Base-by-base conservation (phyloP, 2,888 invertebrate genomes). In the Stramonita haemastoma region DNA sequence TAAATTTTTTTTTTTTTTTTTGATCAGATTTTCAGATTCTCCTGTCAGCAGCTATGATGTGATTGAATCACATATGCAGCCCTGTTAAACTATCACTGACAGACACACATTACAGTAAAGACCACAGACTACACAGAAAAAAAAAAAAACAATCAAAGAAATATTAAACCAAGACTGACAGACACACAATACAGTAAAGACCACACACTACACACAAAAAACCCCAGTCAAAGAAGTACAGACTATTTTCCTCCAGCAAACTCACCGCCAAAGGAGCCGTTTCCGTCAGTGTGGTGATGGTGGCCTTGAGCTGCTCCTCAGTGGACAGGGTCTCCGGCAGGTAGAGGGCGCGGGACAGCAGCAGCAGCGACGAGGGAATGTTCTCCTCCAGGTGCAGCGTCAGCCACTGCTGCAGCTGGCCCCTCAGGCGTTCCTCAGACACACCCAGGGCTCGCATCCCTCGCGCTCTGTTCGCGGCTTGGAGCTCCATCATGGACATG, bases 371-470 rank as follows among this genome's bases (percentile, higher is more conserved):
- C 0, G 98, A 98, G 2, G 99, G 99, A 46, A 99, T 99, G 96
- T 98, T 98, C 95, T 99, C 98, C 96, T 98, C 98, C 79, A 99
- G 96, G 92, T 99, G 99, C 92, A 99, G 97, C 95, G 99, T 98
- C 86, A 99, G 97, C 99, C 99, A 99, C 95, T 99, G 98, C 79
- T 97, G 96, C 70, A 99, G 96, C 95, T 99, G 99, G 56, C 97
- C 97, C 77, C 97, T 97, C 89, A 99, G 97, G 84, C 98, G 97
- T 89, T 98, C 97, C 94, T 98, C 98, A 0, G 99, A 97, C 91
- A 99, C 97, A 91, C 99, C 99, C 94, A 99, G 98, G 0, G 99
- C 98, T 92, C 99, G 97, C 99, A 99, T 99, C 11, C 99, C 99
- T 91, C 99, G 97, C 0, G 98, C 97, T 93, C 98, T 97, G 95